Percentiles rank a stretch among this genome's conserved stretches.
phyloP scores from a whole-genome alignment of 1,140 invertebrate species.

The Chymomyza costata region DNA sequence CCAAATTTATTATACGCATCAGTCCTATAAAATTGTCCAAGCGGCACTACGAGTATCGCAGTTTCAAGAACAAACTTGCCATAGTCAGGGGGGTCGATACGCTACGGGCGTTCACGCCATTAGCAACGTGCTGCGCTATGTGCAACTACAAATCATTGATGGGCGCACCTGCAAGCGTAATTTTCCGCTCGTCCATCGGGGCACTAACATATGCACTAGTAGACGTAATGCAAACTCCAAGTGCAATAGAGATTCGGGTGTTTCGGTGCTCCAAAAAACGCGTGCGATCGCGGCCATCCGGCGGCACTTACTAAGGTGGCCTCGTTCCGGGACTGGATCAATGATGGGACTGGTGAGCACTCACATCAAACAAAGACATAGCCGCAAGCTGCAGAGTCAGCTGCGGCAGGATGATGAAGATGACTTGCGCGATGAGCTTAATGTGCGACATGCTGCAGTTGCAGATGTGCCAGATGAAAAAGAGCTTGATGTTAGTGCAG shows the following conservation, averaged over 20 bases:
- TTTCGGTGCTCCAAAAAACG: slow-evolving; percentile 54
- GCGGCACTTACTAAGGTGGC: slow-evolving; percentile 75
- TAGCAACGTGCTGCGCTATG: slow-evolving; percentile 40
- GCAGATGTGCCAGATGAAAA: neutral
- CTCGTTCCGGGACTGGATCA: slow-evolving; percentile 76
- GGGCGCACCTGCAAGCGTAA: slow-evolving; percentile 76
- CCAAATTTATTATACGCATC: slow-evolving; percentile 71
- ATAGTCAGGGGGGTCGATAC: slow-evolving; percentile 73
- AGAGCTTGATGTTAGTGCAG: neutral
- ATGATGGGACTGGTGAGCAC: slow-evolving; percentile 40
- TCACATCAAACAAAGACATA: neutral
- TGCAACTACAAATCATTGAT: slow-evolving; percentile 76
- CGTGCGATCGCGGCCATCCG: slow-evolving; percentile 76
- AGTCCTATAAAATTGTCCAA: slow-evolving; percentile 64
- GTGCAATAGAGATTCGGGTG: slow-evolving; percentile 73
- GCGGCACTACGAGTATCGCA: slow-evolving; percentile 41
- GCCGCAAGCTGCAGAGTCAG: too few relatives aligned
- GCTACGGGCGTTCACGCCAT: slow-evolving; percentile 51
- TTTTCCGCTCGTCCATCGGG: slow-evolving; percentile 75
- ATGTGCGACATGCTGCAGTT: too few relatives aligned
- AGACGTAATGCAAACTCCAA: slow-evolving; percentile 56
- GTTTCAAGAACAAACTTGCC: slow-evolving; percentile 54
- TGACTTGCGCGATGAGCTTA: neutral
- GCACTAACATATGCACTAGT: slow-evolving; percentile 72
- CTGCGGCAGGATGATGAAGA: neutral